A percentile compares a stretch with the other conserved stretches of the same genome.
Conservation (phyloP, 2,113 vertebrate genomes). For the Trogon melanurus region DNA sequence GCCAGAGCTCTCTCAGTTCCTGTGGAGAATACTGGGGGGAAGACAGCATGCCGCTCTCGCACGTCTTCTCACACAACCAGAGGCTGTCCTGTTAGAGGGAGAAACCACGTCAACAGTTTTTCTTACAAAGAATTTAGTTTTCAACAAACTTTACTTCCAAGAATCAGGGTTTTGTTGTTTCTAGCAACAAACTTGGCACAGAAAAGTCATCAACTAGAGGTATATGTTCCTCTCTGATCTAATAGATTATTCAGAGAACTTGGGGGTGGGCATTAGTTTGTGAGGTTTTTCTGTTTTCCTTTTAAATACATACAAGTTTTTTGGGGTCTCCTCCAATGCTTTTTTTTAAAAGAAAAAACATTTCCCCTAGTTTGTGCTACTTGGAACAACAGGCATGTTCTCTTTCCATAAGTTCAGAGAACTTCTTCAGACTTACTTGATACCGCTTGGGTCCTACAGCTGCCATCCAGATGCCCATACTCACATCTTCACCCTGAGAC, state of each 20-base stretch:
- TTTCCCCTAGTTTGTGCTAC: not conserved
- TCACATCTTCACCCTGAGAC: conserved; percentile 94
- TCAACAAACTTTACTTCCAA: not conserved
- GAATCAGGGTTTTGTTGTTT: not conserved
- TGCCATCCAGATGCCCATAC: conserved; percentile 99
- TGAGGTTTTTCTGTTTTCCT: not conserved
- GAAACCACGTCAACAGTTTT: not conserved
- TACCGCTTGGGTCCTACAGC: conserved; percentile 91
- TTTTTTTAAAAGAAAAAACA: not conserved
- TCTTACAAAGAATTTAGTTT: not conserved
- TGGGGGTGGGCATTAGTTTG: no score
- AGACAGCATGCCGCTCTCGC: conserved; percentile 91
- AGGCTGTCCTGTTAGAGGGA: conserved; percentile 82
- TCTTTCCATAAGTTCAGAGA: not conserved
- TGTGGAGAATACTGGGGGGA: conserved; percentile 91
- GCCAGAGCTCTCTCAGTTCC: conserved; percentile 88
- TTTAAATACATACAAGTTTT: not conserved
- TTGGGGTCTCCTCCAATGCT: no score
- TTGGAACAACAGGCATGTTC: not conserved
- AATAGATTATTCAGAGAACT: not conserved
- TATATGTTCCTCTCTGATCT: not conserved
- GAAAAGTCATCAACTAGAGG: not conserved
- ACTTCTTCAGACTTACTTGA: conserved; percentile 70
- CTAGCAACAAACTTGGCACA: not conserved
- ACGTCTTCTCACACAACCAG: conserved; percentile 96